phyloP scores from a whole-genome alignment of 1,140 invertebrate species.

The Zaprionus taronus region DNA sequence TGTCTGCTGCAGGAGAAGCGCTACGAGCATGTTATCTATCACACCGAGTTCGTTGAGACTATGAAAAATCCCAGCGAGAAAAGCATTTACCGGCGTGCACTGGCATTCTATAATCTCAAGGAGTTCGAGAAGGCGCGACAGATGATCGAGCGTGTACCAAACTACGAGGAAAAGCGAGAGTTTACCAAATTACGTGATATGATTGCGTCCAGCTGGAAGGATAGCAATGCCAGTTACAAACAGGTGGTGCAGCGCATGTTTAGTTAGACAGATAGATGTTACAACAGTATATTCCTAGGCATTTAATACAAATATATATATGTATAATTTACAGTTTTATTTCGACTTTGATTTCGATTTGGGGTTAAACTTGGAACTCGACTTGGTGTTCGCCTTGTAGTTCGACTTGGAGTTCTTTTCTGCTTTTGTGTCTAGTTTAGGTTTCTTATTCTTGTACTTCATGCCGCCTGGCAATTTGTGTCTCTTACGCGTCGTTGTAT shows the following conservation, averaged over 20 bases:
- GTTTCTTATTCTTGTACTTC: slow-evolving; percentile 73
- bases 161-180: slow-evolving; percentile 77
- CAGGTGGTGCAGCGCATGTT: slow-evolving; percentile 83
- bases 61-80: slow-evolving; percentile 69
- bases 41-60: slow-evolving; percentile 76
- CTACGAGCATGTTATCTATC: slow-evolving; percentile 79
- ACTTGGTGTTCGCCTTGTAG: too few relatives aligned
- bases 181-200: slow-evolving; percentile 69
- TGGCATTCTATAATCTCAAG: slow-evolving; percentile 72
- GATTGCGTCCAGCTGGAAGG: slow-evolving; percentile 67
- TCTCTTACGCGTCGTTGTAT: slow-evolving; percentile 61
- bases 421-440: slow-evolving; percentile 52
- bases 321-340: slow-evolving; percentile 45
- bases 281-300: neutral
- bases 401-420: slow-evolving; percentile 16
- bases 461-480: slow-evolving; percentile 62
- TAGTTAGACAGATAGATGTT: slow-evolving; percentile 45
- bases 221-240: slow-evolving; percentile 74
- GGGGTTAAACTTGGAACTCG: slow-evolving; percentile 9
- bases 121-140: slow-evolving; percentile 76
- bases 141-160: slow-evolving; percentile 63
- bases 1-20: slow-evolving; percentile 76
- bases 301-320: slow-evolving; percentile 22
- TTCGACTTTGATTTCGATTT: slow-evolving; percentile 42
- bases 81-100: slow-evolving; percentile 75